Conservation (phyloP, 2,797 vertebrate species). For the Xenops minutus region DNA sequence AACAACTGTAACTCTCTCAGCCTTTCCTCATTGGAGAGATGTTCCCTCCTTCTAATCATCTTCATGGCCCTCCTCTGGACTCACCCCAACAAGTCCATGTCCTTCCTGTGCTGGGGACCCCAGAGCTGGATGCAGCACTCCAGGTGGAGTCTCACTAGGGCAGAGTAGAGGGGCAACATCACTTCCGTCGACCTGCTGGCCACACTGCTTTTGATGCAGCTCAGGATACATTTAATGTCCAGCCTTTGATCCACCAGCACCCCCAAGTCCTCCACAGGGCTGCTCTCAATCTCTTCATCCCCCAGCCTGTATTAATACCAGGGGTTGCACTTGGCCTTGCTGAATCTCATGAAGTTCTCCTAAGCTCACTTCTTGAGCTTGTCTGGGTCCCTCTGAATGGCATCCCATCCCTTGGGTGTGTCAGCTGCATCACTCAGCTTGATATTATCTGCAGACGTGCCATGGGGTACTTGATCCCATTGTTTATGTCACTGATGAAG, state of each 20-base stretch:
- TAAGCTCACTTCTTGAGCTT: not conserved
- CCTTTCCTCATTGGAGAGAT: not conserved
- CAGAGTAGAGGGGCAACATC: not conserved
- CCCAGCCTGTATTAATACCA: not conserved
- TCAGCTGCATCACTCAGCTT: not conserved
- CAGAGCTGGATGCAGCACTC: not conserved
- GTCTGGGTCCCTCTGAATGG: not conserved
- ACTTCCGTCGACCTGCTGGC: not conserved
- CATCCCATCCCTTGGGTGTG: fast-evolving
- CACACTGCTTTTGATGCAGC: not conserved
- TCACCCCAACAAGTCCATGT: not conserved
- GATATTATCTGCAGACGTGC: not conserved
- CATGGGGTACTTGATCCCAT: not conserved
- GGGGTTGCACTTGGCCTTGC: not conserved
- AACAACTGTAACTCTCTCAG: not conserved
- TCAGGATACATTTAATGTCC: not conserved
- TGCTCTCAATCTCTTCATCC: not conserved
- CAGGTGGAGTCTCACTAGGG: not conserved
- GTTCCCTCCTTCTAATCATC: not conserved
- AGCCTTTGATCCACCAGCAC: not conserved
- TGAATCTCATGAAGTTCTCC: not conserved
- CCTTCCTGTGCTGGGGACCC: not conserved
- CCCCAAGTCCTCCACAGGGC: not conserved
- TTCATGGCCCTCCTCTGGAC: not conserved
- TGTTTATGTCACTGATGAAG: not conserved